phyloP scores from a whole-genome alignment of 2,888 invertebrate genomes.

The Allygus modestus region DNA sequence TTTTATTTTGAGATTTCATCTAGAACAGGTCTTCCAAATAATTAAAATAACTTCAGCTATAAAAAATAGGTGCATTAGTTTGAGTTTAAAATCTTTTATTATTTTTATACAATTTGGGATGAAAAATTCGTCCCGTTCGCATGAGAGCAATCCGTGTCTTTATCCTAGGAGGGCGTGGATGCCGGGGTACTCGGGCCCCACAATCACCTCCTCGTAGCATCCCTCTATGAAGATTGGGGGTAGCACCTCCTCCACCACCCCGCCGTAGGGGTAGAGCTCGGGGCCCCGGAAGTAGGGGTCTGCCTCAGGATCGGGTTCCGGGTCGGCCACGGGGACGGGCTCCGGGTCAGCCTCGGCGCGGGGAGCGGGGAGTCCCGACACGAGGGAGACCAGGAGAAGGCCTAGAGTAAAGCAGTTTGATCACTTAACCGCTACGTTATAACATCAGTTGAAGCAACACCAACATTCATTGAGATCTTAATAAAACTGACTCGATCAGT shows the following conservation, averaged over 20 bases:
- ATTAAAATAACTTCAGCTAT: too few relatives aligned
- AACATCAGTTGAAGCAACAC: too few relatives aligned
- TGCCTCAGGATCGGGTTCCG: constrained; percentile 8
- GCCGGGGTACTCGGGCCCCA: constrained; percentile 27
- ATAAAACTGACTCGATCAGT: too few relatives aligned
- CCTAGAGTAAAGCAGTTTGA: neutral
- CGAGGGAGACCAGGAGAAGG: neutral
- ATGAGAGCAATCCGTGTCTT: neutral
- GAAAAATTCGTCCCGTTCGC: neutral
- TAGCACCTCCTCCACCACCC: neutral
- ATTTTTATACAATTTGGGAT: too few relatives aligned
- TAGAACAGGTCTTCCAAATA: too few relatives aligned
- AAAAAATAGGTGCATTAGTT: too few relatives aligned
- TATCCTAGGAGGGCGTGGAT: constrained; percentile 5
- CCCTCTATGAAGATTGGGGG: constrained; percentile 22
- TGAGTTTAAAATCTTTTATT: too few relatives aligned
- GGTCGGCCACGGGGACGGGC: neutral
- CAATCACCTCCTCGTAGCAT: constrained; percentile 7
- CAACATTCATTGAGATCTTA: too few relatives aligned
- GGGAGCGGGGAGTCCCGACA: neutral
- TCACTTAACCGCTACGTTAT: neutral
- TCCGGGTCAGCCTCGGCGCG: neutral
- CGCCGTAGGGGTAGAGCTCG: constrained; percentile 5
- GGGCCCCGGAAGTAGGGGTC: neutral
- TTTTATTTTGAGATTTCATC: too few relatives aligned